Base-by-base conservation (phyloP, 2,888 invertebrate genomes). In the Lithophane ornitopus region DNA sequence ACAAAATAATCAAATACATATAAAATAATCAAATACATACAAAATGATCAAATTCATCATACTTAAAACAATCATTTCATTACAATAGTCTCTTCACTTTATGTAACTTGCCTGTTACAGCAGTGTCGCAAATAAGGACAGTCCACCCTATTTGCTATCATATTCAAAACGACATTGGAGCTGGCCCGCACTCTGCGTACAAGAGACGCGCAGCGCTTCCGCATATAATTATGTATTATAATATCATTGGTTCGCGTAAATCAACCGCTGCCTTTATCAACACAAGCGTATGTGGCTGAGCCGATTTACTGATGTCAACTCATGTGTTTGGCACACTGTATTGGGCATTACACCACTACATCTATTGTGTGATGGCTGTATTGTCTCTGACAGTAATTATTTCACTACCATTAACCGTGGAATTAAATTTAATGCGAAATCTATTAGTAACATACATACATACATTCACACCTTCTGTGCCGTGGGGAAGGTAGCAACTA, bases 231-330 rank as follows among this genome's bases (percentile, higher is more conserved):
- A n/a, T n/a, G n/a, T n/a, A n/a, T n/a, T n/a, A n/a, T n/a, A n/a
- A n/a, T n/a, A n/a, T n/a, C n/a, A n/a, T n/a, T n/a, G n/a, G 34
- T 34, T 66, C 34, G 84, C 84, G 62, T 39, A 70, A 44, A 61
- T n/a, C n/a, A 65, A 65, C n/a, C 2, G 3, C 3, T 0, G 6
- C 54, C 81, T 14, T 81, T 65, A 74, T 62, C 52, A 67, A 81
- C 16, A 73, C 56, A 73, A 66, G 67, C 73, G 34, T 61, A 63
- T 56, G 39, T 16, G 34, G 54, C 70, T 73, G 59, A 78, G 73
- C 67, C 56, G 62, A 56, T 70, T 80, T 63, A 78, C 54, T 74
- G 79, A 49, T 63, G 68, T 63, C 70, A 46, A 22, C 59, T 56
- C 58, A 56, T 59, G 34, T 63, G 54, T 65, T 70, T 62, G 72